These are phyloP conservation scores for Toxotes jaculatrix DNA, from an alignment of 2,113 vertebrate species.

Conservation along the genomic window DNA sequence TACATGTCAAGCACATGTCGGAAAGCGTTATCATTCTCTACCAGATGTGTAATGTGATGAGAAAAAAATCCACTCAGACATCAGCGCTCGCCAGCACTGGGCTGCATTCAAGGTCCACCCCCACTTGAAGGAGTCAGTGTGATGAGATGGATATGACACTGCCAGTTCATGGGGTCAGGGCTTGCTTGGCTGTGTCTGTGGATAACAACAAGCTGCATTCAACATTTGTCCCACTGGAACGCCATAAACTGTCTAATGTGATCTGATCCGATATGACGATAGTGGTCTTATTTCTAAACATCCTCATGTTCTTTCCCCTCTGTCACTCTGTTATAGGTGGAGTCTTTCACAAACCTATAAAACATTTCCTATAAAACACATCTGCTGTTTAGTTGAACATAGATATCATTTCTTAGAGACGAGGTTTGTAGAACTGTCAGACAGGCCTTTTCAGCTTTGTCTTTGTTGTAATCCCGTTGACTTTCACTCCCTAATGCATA, in stretches of 20 bases:
- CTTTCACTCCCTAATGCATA: slow-evolving; percentile 19
- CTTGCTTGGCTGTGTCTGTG: slow-evolving; percentile 12
- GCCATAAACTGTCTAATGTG: background rate
- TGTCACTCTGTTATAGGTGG: background rate
- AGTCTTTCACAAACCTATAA: background rate
- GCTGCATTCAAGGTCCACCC: slow-evolving; percentile 46
- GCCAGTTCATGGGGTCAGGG: slow-evolving; percentile 41
- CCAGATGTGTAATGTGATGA: slow-evolving; percentile 33
- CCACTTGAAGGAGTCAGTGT: slow-evolving; percentile 25
- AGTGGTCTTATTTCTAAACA: slow-evolving; percentile 14
- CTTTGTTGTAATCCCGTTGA: slow-evolving; percentile 22
- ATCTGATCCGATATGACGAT: slow-evolving; percentile 36
- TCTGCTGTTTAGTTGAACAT: background rate
- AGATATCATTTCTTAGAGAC: background rate
- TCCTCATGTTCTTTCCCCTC: background rate
- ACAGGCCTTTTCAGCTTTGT: background rate
- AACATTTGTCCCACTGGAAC: background rate
- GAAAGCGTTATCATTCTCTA: background rate
- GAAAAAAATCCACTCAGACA: slow-evolving; percentile 11
- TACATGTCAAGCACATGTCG: background rate
- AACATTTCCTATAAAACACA: no score
- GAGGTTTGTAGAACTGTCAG: background rate
- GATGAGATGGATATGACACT: slow-evolving; percentile 59
- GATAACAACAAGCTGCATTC: slow-evolving; percentile 22
- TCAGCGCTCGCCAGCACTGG: background rate